Conservation (phyloP, 2,797 vertebrate species). For the Chrysocyon brachyurus region DNA sequence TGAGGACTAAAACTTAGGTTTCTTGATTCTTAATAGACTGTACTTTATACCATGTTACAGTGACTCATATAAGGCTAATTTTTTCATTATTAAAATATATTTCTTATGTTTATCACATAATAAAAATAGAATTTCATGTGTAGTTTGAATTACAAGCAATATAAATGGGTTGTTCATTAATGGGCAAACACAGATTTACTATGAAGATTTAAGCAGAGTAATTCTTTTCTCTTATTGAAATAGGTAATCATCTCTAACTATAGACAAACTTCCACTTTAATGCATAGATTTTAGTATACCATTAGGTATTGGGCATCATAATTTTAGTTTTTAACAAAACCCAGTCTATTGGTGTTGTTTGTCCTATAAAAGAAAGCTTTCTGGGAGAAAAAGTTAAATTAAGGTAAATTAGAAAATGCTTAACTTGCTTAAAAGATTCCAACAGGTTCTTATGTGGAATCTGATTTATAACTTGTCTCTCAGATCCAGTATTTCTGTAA, state of each 20-base stretch:
- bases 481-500: constrained; percentile 27
- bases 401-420: constrained; percentile 38
- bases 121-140: constrained; percentile 53
- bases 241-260: constrained; percentile 35
- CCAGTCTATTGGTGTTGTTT: neutral
- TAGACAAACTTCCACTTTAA: constrained; percentile 28
- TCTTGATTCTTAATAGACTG: constrained; percentile 35
- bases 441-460: neutral
- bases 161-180: constrained; percentile 42
- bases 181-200: neutral
- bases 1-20: constrained; percentile 14
- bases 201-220: neutral
- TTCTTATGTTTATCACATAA: constrained; percentile 54
- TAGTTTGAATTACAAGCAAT: constrained; percentile 58
- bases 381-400: constrained; percentile 22
- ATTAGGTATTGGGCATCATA: neutral
- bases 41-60: constrained; percentile 8
- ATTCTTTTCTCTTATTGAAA: constrained; percentile 61
- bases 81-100: constrained; percentile 34
- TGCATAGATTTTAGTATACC: constrained; percentile 30
- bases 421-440: neutral
- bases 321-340: constrained; percentile 60
- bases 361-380: neutral
- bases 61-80: constrained; percentile 36
- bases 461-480: constrained; percentile 31